phyloP scores from a whole-genome alignment of 1,140 invertebrate genomes.

The Sycobia sp. region DNA sequence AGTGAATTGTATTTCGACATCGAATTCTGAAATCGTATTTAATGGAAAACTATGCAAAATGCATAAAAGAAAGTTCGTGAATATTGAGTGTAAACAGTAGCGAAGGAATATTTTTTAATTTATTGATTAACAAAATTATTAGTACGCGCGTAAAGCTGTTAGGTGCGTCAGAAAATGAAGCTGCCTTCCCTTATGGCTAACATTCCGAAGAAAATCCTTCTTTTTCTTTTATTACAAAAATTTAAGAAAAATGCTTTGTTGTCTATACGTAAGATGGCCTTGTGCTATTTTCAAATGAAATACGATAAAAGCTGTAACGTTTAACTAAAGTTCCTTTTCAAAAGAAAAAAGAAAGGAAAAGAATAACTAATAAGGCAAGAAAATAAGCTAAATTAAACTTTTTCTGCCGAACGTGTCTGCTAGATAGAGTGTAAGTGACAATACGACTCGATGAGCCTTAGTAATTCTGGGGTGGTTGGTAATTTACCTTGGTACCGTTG shows the following conservation, averaged over 20 bases:
- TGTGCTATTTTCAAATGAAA: constrained; percentile 1
- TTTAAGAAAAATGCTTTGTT: not conserved
- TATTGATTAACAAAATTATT: not conserved
- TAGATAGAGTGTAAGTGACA: constrained; percentile 39
- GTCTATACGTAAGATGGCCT: not conserved
- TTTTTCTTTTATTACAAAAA: constrained; percentile 18
- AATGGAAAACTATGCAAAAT: not conserved
- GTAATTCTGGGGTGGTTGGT: constrained; percentile 1
- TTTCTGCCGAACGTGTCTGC: constrained; percentile 47
- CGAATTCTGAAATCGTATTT: not conserved
- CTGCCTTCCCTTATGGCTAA: constrained; percentile 1
- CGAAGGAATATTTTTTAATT: not conserved
- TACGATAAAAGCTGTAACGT: constrained; percentile 26
- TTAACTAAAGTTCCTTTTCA: constrained; percentile 53
- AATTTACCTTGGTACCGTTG: not conserved
- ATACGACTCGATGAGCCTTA: constrained; percentile 19
- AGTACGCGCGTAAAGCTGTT: not conserved
- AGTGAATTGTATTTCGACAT: not conserved
- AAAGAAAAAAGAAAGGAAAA: constrained; percentile 15
- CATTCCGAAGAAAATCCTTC: constrained; percentile 13
- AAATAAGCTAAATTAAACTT: constrained; percentile 38
- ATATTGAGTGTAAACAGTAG: constrained; percentile 4
- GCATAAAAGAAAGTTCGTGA: not conserved
- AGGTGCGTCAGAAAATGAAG: not conserved
- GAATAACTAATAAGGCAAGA: constrained; percentile 33